These are phyloP conservation scores for Forbesichthys papilliferus DNA, from an alignment of 2,113 vertebrate species.

Conservation along the genomic window DNA sequence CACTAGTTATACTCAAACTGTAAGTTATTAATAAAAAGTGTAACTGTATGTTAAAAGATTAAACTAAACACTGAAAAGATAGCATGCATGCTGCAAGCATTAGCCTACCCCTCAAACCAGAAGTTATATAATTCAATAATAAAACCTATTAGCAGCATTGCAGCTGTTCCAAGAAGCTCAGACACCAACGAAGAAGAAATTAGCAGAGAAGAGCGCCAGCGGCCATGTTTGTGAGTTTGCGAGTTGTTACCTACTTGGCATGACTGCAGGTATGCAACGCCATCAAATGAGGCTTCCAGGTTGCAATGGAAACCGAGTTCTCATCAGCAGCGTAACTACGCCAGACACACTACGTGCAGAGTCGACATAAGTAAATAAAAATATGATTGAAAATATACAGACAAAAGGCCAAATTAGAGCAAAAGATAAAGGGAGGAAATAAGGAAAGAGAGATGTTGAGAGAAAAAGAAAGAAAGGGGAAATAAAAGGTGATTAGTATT, in stretches of 20 bases:
- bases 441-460: constrained; percentile 47
- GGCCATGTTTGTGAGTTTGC: constrained; percentile 79
- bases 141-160: too few relatives aligned
- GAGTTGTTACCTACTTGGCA: constrained; percentile 92
- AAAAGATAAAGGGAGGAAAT: neutral
- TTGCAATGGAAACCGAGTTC: constrained; percentile 99
- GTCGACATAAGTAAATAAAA: constrained; percentile 69
- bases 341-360: constrained; percentile 96
- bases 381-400: constrained; percentile 26
- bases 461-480: constrained; percentile 68
- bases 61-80: too few relatives aligned
- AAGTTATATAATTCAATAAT: too few relatives aligned
- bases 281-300: constrained; percentile 99
- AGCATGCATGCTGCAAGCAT: too few relatives aligned
- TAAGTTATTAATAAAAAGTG: too few relatives aligned
- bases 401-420: neutral
- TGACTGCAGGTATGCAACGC: constrained; percentile 99
- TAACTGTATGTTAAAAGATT: too few relatives aligned
- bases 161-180: constrained; percentile 32
- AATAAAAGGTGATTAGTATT: constrained; percentile 81
- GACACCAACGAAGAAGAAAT: constrained; percentile 59
- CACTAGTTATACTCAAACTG: neutral
- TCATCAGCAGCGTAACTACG: constrained; percentile 99
- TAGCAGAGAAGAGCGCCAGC: constrained; percentile 71
- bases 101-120: too few relatives aligned